Evolutionary conservation across 2,888 invertebrate genomes (phyloP).

Genomic region (Onchidella celtica): DNA sequence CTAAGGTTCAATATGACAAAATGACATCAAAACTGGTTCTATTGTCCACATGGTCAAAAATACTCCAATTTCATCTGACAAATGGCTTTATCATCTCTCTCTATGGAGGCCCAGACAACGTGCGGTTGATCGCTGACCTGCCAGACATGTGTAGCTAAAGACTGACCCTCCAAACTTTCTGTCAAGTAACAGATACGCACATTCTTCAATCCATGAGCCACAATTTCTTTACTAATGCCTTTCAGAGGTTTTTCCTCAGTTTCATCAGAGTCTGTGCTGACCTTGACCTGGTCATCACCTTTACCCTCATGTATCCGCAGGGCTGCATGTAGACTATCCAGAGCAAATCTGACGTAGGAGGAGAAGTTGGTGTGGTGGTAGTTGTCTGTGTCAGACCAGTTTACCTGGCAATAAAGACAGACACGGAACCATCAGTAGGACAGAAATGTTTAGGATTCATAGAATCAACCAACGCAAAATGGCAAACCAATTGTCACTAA

Average conservation of each 20-base stretch:
- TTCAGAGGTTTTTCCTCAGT: neutral
- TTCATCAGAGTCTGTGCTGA: neutral
- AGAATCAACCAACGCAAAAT: too few relatives aligned
- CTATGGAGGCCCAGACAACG: slow-evolving; percentile 40
- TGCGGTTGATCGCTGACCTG: slow-evolving; percentile 4
- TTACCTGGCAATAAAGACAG: too few relatives aligned
- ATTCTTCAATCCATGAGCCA: slow-evolving; percentile 59
- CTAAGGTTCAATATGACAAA: too few relatives aligned
- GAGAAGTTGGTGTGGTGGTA: slow-evolving; percentile 67
- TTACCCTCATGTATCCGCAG: neutral
- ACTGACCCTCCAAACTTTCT: slow-evolving; percentile 71
- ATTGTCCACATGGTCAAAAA: too few relatives aligned
- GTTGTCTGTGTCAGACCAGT: slow-evolving; percentile 64
- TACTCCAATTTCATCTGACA: slow-evolving; percentile 35
- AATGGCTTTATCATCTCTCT: slow-evolving; percentile 25
- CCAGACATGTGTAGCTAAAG: slow-evolving; percentile 65
- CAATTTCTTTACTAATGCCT: slow-evolving; percentile 52
- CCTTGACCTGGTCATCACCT: neutral
- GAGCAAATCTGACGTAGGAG: slow-evolving; percentile 61
- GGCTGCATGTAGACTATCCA: slow-evolving; percentile 61
- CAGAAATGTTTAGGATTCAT: too few relatives aligned
- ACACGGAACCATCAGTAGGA: too few relatives aligned
- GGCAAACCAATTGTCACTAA: too few relatives aligned
- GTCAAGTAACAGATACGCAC: slow-evolving; percentile 66
- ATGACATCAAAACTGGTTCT: too few relatives aligned